Conservation (phyloP, 2,797 vertebrate species). For the Micrastur ruficollis region DNA sequence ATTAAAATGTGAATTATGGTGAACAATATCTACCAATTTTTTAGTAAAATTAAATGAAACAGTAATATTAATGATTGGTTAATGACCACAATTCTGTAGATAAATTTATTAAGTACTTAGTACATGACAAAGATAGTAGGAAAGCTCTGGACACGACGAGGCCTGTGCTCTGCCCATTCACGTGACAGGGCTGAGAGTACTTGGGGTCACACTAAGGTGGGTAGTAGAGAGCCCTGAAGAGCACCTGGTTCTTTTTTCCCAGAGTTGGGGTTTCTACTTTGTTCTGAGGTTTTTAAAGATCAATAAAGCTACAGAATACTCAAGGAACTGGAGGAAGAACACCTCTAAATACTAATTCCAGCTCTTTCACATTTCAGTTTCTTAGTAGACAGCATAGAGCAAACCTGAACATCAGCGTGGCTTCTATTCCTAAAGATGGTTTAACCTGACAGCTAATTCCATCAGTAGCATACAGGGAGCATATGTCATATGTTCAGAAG, state of each 20-base stretch:
- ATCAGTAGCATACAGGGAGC: neutral
- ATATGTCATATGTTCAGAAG: neutral
- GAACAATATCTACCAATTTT: neutral
- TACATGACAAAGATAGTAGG: neutral
- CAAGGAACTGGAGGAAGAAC: neutral
- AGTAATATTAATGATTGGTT: neutral
- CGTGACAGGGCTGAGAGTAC: neutral
- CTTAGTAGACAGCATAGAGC: neutral
- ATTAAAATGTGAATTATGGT: neutral
- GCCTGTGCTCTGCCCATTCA: neutral
- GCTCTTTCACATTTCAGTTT: neutral
- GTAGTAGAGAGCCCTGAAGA: neutral
- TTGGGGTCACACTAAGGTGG: neutral
- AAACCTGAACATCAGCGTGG: neutral
- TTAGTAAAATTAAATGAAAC: neutral
- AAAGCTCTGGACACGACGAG: neutral
- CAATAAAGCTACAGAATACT: neutral
- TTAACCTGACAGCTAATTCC: neutral
- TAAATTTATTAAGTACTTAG: neutral
- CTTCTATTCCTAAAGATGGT: neutral
- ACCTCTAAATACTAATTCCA: neutral
- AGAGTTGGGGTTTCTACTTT: neutral
- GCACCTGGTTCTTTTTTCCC: neutral
- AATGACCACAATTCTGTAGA: neutral
- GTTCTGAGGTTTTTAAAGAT: neutral